Evolutionary conservation across 2,113 vertebrate species (phyloP).

Genomic region (Toxotes jaculatrix): DNA sequence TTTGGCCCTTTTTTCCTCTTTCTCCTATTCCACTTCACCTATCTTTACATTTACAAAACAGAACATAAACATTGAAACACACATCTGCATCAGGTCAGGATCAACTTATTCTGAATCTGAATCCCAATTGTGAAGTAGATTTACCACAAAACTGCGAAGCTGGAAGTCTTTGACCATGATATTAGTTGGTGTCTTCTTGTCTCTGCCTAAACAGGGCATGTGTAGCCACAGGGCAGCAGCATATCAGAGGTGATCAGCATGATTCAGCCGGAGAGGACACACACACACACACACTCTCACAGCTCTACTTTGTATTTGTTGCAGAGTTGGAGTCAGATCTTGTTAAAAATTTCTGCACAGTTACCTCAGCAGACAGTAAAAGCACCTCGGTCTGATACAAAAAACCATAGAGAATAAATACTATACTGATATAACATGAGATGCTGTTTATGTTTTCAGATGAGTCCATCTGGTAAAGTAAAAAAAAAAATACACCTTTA

Average conservation of each 20-base stretch:
- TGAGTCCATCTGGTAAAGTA: neutral
- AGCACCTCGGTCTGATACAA: neutral
- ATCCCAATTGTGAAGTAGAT: neutral
- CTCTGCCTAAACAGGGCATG: conserved; percentile 69
- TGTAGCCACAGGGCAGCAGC: conserved; percentile 73
- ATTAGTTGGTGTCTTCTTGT: conserved; percentile 65
- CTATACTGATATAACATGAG: neutral
- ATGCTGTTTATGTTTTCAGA: neutral
- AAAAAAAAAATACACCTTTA: neutral
- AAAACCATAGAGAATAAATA: neutral
- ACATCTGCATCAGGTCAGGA: conserved; percentile 5
- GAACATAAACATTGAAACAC: neutral
- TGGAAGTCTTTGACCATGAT: conserved; percentile 59
- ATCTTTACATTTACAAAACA: neutral
- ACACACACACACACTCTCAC: conserved; percentile 33
- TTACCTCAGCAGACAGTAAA: conserved; percentile 16
- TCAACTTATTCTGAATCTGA: neutral
- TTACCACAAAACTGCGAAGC: conserved; percentile 11
- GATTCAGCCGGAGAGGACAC: conserved; percentile 62
- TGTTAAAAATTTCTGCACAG: conserved; percentile 24
- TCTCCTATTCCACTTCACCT: neutral
- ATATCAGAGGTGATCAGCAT: conserved; percentile 79
- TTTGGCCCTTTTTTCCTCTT: too few relatives aligned
- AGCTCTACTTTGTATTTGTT: conserved; percentile 46
- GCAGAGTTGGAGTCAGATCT: conserved; percentile 39